Conservation (phyloP, 2,797 vertebrate species). For the Xiphorhynchus erythropygius region DNA sequence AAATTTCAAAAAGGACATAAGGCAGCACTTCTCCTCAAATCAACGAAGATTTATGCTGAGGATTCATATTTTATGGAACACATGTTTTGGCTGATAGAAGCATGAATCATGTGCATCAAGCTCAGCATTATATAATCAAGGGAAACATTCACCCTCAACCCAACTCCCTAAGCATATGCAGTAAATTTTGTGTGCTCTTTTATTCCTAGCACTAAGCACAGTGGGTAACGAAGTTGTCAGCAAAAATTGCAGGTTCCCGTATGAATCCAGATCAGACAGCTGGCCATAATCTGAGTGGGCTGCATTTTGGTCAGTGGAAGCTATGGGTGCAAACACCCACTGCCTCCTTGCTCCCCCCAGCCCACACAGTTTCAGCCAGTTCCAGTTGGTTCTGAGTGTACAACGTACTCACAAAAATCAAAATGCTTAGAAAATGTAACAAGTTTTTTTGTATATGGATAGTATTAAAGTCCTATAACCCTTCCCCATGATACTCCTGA, state of each 20-base stretch:
- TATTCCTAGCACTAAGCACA: background rate
- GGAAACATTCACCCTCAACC: background rate
- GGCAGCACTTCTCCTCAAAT: background rate
- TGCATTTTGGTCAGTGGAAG: background rate
- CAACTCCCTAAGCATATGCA: background rate
- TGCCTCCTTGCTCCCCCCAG: background rate
- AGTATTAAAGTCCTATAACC: background rate
- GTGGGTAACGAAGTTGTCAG: background rate
- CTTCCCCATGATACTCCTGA: background rate
- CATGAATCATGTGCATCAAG: background rate
- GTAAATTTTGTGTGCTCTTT: background rate
- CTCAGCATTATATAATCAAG: background rate
- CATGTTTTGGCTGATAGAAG: background rate
- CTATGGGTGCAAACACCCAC: fast-evolving
- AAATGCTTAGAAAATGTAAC: background rate
- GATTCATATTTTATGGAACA: slow-evolving; percentile 31
- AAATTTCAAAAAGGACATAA: slow-evolving; percentile 34
- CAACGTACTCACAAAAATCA: background rate
- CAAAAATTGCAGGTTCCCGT: background rate
- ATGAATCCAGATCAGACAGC: background rate
- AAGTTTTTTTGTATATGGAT: background rate
- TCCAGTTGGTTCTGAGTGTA: background rate
- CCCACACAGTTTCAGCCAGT: background rate
- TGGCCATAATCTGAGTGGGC: background rate
- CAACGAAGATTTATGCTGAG: slow-evolving; percentile 20